These are phyloP conservation scores for silkworm (Bombyx mori) DNA, from an alignment of 1,140 invertebrate species.

Conservation along the genomic window DNA sequence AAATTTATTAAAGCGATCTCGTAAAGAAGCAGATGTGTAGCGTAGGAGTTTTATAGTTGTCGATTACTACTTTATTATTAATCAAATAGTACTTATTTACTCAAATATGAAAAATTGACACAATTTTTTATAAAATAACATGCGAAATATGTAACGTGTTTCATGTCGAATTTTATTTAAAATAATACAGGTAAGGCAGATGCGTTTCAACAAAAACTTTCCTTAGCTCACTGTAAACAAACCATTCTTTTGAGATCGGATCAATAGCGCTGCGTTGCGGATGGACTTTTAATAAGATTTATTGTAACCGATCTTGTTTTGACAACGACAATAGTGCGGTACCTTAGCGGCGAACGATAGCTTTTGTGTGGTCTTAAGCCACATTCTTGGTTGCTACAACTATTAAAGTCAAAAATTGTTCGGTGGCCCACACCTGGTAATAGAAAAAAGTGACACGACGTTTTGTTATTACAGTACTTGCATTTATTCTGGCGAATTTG, in stretches of 20 bases:
- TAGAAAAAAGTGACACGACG: constrained; percentile 1
- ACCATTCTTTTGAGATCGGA: constrained; percentile 32
- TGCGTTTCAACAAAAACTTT: constrained; percentile 38
- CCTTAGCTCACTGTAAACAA: constrained; percentile 44
- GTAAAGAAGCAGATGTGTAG: too few relatives aligned
- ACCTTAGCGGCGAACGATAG: constrained; percentile 41
- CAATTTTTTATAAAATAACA: too few relatives aligned
- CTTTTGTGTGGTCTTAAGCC: constrained; percentile 48
- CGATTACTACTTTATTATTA: too few relatives aligned
- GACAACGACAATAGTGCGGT: constrained; percentile 50
- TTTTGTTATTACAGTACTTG: too few relatives aligned
- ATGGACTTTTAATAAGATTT: constrained; percentile 62
- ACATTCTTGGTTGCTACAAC: constrained; percentile 21
- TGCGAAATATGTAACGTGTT: too few relatives aligned
- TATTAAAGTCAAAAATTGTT: constrained; percentile 46
- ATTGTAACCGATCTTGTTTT: constrained; percentile 67
- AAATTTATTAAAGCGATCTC: too few relatives aligned
- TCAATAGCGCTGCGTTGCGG: constrained; percentile 41
- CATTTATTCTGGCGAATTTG: too few relatives aligned
- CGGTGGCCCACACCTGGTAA: constrained; percentile 36
- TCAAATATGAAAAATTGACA: too few relatives aligned
- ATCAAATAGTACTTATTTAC: too few relatives aligned
- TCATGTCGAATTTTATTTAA: too few relatives aligned
- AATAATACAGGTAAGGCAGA: constrained; percentile 29
- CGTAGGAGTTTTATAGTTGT: too few relatives aligned